Evolutionary conservation across 2,113 vertebrate species (phyloP).

Genomic region (Eidolon helvum): DNA sequence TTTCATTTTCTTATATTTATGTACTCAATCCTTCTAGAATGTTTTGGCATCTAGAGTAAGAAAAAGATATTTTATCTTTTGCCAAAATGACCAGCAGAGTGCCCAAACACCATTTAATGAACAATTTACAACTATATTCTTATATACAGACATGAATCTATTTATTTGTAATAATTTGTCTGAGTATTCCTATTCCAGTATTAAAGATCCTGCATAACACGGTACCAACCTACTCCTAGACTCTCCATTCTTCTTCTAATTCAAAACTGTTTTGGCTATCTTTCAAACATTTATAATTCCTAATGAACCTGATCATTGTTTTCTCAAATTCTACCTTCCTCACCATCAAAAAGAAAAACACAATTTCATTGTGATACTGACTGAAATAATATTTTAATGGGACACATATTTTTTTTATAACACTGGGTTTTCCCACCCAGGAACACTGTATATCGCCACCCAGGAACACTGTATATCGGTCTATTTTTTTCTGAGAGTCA

Average conservation of each 20-base stretch:
- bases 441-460: background rate
- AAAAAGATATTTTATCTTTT: background rate
- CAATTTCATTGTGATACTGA: background rate
- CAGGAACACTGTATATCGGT: background rate
- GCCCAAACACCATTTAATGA: background rate
- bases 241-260: background rate
- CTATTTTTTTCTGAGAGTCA: background rate
- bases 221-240: background rate
- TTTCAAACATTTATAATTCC: conserved; percentile 8
- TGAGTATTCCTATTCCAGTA: background rate
- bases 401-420: background rate
- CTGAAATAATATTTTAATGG: background rate
- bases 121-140: background rate
- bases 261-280: background rate
- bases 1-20: background rate
- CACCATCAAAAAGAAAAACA: background rate
- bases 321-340: background rate
- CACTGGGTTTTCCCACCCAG: background rate
- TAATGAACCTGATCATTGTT: background rate
- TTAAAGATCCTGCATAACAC: background rate
- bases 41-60: background rate
- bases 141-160: background rate
- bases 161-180: background rate
- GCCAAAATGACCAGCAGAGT: background rate
- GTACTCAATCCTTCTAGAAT: background rate